A percentile compares a stretch with the other conserved stretches of the same genome.
phyloP scores from a whole-genome alignment of 2,113 vertebrate species.

The Nansenia antarctica region DNA sequence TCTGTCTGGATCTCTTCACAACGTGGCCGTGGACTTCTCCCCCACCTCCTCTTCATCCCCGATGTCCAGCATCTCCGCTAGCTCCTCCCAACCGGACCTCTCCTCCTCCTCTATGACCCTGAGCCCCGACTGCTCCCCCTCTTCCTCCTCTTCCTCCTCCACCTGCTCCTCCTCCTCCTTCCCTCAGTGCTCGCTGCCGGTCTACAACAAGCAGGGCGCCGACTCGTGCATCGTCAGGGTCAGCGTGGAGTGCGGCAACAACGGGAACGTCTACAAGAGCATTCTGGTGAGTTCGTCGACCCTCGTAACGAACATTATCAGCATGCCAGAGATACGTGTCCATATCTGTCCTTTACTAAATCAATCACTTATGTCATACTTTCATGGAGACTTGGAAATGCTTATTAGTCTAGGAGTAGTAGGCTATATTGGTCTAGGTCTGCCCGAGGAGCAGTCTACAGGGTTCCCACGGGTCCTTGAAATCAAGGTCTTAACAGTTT shows the following conservation, averaged over 20 bases:
- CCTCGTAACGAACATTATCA: too few species aligned
- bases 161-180: conserved; percentile 38
- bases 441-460: too few species aligned
- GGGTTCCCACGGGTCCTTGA: too few species aligned
- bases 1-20: conserved; percentile 69
- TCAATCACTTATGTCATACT: too few species aligned
- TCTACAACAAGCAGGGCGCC: conserved; percentile 74
- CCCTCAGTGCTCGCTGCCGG: conserved; percentile 37
- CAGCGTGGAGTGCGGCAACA: conserved; percentile 78
- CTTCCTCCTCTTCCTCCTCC: background rate
- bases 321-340: too few species aligned
- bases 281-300: conserved; percentile 87
- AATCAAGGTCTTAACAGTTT: too few species aligned
- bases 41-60: conserved; percentile 53
- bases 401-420: too few species aligned
- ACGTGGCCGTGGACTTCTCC: conserved; percentile 75
- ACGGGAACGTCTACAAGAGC: conserved; percentile 87
- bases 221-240: conserved; percentile 84
- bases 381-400: too few species aligned
- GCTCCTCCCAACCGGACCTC: conserved; percentile 69
- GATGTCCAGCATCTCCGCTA: conserved; percentile 49
- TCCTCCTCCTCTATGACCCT: conserved; percentile 13
- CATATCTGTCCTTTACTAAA: too few species aligned
- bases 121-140: too few species aligned
- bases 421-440: too few species aligned